Evolutionary conservation across 2,113 vertebrate genomes (phyloP), one percentile per base, ranked within the genome.

Genomic region (Aldabrachelys gigantea): DNA sequence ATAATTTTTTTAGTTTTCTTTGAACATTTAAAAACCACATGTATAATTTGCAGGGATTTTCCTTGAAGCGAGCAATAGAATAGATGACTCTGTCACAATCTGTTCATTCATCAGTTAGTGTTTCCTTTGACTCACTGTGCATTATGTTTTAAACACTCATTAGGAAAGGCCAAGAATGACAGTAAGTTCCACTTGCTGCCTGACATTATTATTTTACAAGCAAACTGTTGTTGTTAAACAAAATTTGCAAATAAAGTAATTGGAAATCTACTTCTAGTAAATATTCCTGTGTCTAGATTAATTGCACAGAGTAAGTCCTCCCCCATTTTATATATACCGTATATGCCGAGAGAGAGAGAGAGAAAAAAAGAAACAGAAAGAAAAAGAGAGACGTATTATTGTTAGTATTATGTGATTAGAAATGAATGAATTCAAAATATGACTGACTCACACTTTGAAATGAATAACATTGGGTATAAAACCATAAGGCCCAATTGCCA

Each of bases 1-100:
- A 82, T 96, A 93, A 97, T 95, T 97, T 96, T 83, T 97, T 97
- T 89, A 2, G 47, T 95, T 97, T 96, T 89, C 89, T 96, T 96
- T 95, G 80, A 91, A 89, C 44, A n/a, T 94, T 91, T 93, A 84
- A 93, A 96, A 97, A 72, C 80, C 53, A 35, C 65, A 65, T 22
- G 49, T 91, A 49, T 96, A 80, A 93, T 93, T 97, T 96, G 92
- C 84, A 44, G 57, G 84, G 86, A 53, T 91, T 96, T 79, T 89
- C 95, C 95, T 96, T 94, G 91, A 97, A 98, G 94, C 88, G 69
- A 16, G 6, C 85, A 88, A n/a, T 19, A 94, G 88, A 95, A 86
- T 49, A 82, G 87, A 94, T 81, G 94, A 92, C 91, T 95, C 87
- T 78, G 94, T 83, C 1, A 2, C 75, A 80, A 88, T 91, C 82